Evolutionary conservation across 2,113 vertebrate genomes (phyloP), one percentile per base, ranked within the genome.

Genomic region (Sturnira hondurensis): DNA sequence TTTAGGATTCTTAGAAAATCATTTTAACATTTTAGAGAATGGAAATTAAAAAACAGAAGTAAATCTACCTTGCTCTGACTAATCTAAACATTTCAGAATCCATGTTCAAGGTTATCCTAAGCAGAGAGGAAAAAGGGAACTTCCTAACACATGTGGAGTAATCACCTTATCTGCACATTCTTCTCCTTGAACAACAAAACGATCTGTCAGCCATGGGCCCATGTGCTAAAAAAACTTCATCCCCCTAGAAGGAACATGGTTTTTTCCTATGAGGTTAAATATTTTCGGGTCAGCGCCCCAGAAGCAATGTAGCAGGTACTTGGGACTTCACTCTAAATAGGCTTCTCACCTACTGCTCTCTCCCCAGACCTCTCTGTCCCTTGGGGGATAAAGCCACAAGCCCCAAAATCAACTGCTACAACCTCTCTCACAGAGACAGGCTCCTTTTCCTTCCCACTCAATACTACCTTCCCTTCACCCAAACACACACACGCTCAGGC

Each of bases 11-110:
- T 89, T n/a, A 74, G 68, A 84, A 92, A 86, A 91, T 47, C 14
- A 88, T 78, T 82, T 90, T 67, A 92, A 65, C 20, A 12, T 67
- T 94, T 92, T 65, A 94, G 63, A 78, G 90, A 85, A 45, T 54
- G 54, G 81, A 93, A 89, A 47, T 33, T 15, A 73, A 81, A 70
- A 28, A 85, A 33, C 80, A 58, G 74, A 70, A 86, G 73, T 31
- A 83, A 94, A 47, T 87, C 36, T 63, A 4, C 38, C 54, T 86
- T 67, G 47, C 36, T 47, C 67, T 80, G 43, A 80, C 56, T 54
- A 61, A 87, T 68, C 28, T 43, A 38, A 88, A 94, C 54, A 70
- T 19, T 71, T 70, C 8, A 43, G 43, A 16, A 67, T 85, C 38
- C 38, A 43, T 45, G 41, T 19, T 65, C 24, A 86, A 36, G 12